Conservation (phyloP, 2,113 vertebrate genomes). For the Gasterosteus nipponicus region DNA sequence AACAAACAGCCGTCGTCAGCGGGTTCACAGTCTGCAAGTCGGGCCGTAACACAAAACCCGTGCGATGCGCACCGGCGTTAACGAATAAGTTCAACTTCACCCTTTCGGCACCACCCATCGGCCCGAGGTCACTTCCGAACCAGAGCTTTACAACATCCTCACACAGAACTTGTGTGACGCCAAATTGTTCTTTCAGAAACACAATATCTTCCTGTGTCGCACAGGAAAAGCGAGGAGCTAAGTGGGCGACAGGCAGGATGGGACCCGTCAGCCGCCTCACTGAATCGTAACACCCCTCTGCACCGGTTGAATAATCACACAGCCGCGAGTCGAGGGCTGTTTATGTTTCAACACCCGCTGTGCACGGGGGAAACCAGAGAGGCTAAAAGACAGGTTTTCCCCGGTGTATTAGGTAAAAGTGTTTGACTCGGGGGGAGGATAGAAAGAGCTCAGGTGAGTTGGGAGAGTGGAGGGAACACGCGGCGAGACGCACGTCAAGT, state of each 20-base stretch:
- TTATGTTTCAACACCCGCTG: slow-evolving; percentile 56
- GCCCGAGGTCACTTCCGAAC: slow-evolving; percentile 57
- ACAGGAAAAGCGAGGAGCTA: slow-evolving; percentile 15
- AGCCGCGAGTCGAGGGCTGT: slow-evolving; percentile 34
- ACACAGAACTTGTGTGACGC: slow-evolving; percentile 33
- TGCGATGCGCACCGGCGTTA: background rate
- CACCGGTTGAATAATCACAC: background rate
- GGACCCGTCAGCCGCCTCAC: slow-evolving; percentile 47
- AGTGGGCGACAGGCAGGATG: slow-evolving; percentile 21
- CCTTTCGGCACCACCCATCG: slow-evolving; percentile 52
- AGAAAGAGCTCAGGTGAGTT: slow-evolving; percentile 47
- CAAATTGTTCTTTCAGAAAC: slow-evolving; percentile 40
- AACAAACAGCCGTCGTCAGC: no score
- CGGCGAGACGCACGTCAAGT: background rate
- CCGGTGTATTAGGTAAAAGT: slow-evolving; percentile 54
- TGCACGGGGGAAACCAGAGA: slow-evolving; percentile 14
- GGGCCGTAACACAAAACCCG: slow-evolving; percentile 39
- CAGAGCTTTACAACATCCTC: slow-evolving; percentile 28
- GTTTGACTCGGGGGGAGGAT: slow-evolving; percentile 53
- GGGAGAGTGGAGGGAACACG: background rate
- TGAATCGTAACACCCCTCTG: slow-evolving; percentile 55
- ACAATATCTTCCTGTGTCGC: slow-evolving; percentile 49
- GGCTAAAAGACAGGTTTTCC: slow-evolving; percentile 65
- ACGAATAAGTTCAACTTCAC: slow-evolving; percentile 69
- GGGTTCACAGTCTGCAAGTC: slow-evolving; percentile 47